These are phyloP conservation scores for Osmerus eperlanus DNA, from an alignment of 2,113 vertebrate species.

Conservation along the genomic window DNA sequence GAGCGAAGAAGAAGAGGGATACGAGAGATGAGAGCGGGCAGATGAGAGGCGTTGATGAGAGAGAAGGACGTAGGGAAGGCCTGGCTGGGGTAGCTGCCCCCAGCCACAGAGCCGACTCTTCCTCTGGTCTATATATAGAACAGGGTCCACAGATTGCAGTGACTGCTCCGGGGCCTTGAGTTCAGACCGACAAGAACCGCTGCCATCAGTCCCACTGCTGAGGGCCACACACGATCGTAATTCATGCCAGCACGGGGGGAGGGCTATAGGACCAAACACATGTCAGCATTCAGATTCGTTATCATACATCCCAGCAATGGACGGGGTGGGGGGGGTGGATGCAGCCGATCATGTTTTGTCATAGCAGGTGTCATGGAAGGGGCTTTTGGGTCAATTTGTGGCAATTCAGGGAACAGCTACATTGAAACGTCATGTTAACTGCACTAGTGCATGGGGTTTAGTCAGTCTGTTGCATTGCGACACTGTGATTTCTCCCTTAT, in stretches of 20 bases:
- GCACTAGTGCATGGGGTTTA: too few relatives aligned
- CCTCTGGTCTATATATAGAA: slow-evolving; percentile 65
- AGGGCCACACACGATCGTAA: slow-evolving; percentile 36
- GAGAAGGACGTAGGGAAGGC: slow-evolving; percentile 20
- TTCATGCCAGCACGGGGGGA: slow-evolving; percentile 33
- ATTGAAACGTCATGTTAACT: too few relatives aligned
- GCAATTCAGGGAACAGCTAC: too few relatives aligned
- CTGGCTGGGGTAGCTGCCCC: slow-evolving; percentile 32
- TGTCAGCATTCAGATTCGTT: slow-evolving; percentile 22
- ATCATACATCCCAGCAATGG: too few relatives aligned
- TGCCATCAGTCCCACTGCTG: slow-evolving; percentile 51
- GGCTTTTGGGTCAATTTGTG: too few relatives aligned
- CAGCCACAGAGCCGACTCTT: slow-evolving; percentile 22
- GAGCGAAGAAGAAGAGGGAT: neutral
- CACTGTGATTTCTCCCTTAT: too few relatives aligned
- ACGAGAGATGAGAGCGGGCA: slow-evolving; percentile 18
- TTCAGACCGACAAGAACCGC: slow-evolving; percentile 61
- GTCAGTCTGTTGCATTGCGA: too few relatives aligned
- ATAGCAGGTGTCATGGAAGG: neutral
- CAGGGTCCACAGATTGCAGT: slow-evolving; percentile 69
- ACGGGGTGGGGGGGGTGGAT: neutral
- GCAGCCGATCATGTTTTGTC: slow-evolving; percentile 8
- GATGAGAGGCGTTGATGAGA: slow-evolving; percentile 37
- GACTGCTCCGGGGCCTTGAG: slow-evolving; percentile 52
- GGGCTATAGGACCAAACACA: slow-evolving; percentile 18